These are phyloP conservation scores for Xerus inauris DNA, from an alignment of 2,113 vertebrate genomes.

Conservation along the genomic window DNA sequence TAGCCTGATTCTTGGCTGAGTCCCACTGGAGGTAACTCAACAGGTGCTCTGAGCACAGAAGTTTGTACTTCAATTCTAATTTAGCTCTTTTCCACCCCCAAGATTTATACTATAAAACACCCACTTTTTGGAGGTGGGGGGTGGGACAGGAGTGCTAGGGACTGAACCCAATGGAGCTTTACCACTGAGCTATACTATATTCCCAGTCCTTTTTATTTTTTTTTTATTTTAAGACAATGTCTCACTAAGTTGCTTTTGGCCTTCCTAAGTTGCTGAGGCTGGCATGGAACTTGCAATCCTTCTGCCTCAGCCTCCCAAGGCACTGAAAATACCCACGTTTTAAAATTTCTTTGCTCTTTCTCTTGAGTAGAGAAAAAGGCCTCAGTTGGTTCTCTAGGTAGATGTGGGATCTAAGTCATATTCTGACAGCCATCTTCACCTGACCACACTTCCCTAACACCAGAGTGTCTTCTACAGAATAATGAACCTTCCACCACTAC, in stretches of 20 bases:
- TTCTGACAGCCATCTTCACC: conserved; percentile 5
- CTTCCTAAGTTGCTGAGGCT: no score
- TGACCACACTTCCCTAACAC: not conserved
- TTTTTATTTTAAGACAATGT: no score
- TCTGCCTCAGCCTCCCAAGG: no score
- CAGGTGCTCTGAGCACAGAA: not conserved
- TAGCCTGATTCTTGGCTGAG: not conserved
- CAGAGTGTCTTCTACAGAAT: not conserved
- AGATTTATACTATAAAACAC: not conserved
- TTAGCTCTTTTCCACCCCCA: not conserved
- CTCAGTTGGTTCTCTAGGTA: not conserved
- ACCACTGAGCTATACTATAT: no score
- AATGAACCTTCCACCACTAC: not conserved
- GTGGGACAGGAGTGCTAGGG: no score
- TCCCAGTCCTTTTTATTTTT: no score
- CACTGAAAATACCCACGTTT: not conserved
- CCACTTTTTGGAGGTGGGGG: not conserved
- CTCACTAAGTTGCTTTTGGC: no score
- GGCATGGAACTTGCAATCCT: no score
- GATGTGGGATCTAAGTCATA: not conserved
- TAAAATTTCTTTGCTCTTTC: conserved; percentile 32
- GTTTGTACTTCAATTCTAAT: conserved; percentile 44
- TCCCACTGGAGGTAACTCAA: not conserved
- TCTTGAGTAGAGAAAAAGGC: not conserved
- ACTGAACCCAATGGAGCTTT: no score